Percentiles rank a stretch among this genome's conserved stretches.
Conservation (phyloP, 2,888 invertebrate species). For the Dascillus cervinus region DNA sequence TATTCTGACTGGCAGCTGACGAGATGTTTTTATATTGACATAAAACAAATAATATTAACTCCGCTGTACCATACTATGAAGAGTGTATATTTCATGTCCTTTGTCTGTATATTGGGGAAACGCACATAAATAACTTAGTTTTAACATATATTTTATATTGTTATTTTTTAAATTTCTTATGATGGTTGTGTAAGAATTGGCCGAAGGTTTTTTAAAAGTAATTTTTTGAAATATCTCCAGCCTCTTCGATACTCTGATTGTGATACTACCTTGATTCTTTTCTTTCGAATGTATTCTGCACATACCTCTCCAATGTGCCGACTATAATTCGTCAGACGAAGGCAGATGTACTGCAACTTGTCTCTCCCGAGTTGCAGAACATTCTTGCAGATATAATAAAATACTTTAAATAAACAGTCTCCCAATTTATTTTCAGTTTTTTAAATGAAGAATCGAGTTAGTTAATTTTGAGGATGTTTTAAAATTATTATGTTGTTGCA, state of each 20-base stretch:
- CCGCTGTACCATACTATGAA: constrained; percentile 4
- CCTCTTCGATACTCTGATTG: constrained; percentile 30
- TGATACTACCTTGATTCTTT: constrained; percentile 19
- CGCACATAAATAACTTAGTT: constrained; percentile 32
- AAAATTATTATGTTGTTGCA: too few species aligned
- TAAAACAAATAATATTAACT: constrained; percentile 3
- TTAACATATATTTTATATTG: constrained; percentile 35
- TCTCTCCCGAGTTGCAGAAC: constrained; percentile 29
- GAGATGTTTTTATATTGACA: constrained; percentile 6
- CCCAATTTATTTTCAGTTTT: constrained; percentile 14
- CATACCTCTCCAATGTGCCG: constrained; percentile 16
- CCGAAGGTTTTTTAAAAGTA: constrained; percentile 27
- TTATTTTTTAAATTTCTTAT: constrained; percentile 32
- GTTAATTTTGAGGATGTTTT: constrained; percentile 23
- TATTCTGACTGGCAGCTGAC: constrained; percentile 11
- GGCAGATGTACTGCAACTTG: constrained; percentile 16
- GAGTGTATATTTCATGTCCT: constrained; percentile 13
- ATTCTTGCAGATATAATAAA: too few species aligned
- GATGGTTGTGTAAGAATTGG: constrained; percentile 33
- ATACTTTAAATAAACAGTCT: too few species aligned
- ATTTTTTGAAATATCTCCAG: constrained; percentile 27
- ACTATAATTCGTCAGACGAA: constrained; percentile 5
- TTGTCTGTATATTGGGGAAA: constrained; percentile 42
- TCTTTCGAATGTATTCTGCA: constrained; percentile 2
- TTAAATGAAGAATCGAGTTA: constrained; percentile 14